Conservation (phyloP, 2,888 invertebrate species). For the Lutraria lutraria region DNA sequence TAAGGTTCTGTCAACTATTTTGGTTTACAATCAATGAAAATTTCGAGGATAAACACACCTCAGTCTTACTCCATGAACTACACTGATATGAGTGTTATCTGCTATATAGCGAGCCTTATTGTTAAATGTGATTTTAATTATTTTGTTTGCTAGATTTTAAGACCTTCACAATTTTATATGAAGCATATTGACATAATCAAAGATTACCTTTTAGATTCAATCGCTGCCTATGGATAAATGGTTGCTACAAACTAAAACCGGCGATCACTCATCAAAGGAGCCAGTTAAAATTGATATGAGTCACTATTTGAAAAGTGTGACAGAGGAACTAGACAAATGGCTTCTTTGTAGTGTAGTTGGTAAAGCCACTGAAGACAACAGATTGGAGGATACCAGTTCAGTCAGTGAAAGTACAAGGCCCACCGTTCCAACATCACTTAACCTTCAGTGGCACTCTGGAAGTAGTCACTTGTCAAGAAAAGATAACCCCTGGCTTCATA, state of each 20-base stretch:
- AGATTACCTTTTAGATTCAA: constrained; percentile 27
- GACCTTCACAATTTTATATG: no score
- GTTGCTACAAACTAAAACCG: constrained; percentile 48
- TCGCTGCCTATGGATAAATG: constrained; percentile 54
- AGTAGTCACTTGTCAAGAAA: constrained; percentile 39
- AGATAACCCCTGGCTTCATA: constrained; percentile 65
- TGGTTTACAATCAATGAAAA: no score
- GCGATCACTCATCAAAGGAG: background rate
- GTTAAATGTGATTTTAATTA: no score
- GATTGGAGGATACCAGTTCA: constrained; percentile 15
- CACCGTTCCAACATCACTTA: constrained; percentile 50
- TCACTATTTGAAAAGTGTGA: constrained; percentile 58
- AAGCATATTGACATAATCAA: background rate
- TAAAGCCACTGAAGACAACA: background rate
- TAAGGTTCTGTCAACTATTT: no score
- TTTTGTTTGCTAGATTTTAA: no score
- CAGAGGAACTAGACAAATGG: constrained; percentile 64
- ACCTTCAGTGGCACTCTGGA: constrained; percentile 16
- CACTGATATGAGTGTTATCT: no score
- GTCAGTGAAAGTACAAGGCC: constrained; percentile 31
- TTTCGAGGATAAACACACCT: no score
- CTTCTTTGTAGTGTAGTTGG: constrained; percentile 13
- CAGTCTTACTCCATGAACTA: no score
- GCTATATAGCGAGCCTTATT: no score
- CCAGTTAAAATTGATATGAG: constrained; percentile 60